Conservation (phyloP, 2,113 vertebrate genomes). For the Vombatus ursinus region DNA sequence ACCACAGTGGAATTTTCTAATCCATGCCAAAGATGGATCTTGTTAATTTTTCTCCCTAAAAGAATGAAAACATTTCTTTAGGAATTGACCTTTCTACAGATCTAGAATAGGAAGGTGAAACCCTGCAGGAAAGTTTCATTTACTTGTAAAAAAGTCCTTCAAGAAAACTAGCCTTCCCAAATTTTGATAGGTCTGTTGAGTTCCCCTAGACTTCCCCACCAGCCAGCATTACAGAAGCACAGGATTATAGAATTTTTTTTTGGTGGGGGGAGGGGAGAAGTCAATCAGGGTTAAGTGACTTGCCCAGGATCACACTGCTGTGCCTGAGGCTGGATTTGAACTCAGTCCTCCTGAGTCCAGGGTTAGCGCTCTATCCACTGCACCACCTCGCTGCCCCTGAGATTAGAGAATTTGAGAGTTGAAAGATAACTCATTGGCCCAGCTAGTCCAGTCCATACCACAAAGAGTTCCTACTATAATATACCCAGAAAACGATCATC, state of each 20-base stretch:
- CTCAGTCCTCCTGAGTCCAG: neutral
- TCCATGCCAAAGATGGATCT: slow-evolving; percentile 50
- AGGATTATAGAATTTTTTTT: neutral
- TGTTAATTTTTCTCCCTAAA: slow-evolving; percentile 46
- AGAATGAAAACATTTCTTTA: slow-evolving; percentile 65
- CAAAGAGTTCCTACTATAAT: neutral
- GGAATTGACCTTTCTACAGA: slow-evolving; percentile 4
- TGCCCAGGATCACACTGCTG: neutral
- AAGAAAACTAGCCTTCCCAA: neutral
- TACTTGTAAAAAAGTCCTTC: slow-evolving; percentile 35
- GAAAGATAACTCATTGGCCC: neutral
- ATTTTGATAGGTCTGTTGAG: neutral
- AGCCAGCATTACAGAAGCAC: neutral
- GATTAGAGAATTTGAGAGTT: neutral
- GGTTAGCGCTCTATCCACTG: neutral
- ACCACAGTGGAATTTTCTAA: slow-evolving; percentile 51
- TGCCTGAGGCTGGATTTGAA: neutral
- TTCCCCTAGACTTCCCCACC: neutral
- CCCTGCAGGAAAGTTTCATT: slow-evolving; percentile 33
- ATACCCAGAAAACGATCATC: slow-evolving; percentile 49
- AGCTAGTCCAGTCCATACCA: neutral
- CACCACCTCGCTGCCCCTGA: neutral
- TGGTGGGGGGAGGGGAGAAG: too few relatives aligned
- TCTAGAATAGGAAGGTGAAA: slow-evolving; percentile 20
- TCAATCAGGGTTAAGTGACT: neutral